A percentile compares a stretch with the other conserved stretches of the same genome.
phyloP scores from a whole-genome alignment of 1,140 invertebrate genomes.

The Tigriopus japonicus region DNA sequence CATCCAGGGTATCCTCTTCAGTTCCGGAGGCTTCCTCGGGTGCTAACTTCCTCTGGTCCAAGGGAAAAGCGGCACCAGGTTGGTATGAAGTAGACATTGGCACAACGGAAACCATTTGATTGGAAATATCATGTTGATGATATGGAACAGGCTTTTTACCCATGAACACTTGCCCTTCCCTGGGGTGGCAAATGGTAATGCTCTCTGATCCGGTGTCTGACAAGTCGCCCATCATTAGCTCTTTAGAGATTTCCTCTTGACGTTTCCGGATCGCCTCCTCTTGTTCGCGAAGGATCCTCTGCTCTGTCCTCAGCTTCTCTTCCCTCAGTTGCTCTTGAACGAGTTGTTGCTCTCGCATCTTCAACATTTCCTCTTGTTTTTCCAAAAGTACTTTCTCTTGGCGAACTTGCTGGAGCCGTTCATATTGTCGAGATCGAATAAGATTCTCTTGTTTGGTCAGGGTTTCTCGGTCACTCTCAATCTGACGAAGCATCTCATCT shows the following conservation, averaged over 20 bases:
- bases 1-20: conserved; percentile 3
- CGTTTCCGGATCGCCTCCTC: conserved; percentile 10
- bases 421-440: conserved; percentile 9
- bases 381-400: conserved; percentile 10
- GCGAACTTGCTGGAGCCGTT: conserved; percentile 5
- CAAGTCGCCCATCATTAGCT: conserved; percentile 4
- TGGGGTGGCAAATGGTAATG: background rate
- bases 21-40: background rate
- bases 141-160: background rate
- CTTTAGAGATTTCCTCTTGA: conserved; percentile 13
- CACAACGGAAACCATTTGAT: no score
- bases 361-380: conserved; percentile 13
- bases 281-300: conserved; percentile 3
- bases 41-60: no score
- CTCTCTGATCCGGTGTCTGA: background rate
- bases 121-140: no score
- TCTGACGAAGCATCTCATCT: conserved; percentile 12
- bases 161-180: conserved; percentile 6
- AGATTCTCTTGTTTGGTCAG: conserved; percentile 12
- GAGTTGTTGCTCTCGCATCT: conserved; percentile 10
- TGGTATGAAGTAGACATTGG: no score
- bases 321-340: conserved; percentile 3
- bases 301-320: conserved; percentile 6
- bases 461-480: conserved; percentile 8
- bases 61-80: no score